Evolutionary conservation across 2,888 invertebrate species (phyloP).

Genomic region (Epinotia nisella): DNA sequence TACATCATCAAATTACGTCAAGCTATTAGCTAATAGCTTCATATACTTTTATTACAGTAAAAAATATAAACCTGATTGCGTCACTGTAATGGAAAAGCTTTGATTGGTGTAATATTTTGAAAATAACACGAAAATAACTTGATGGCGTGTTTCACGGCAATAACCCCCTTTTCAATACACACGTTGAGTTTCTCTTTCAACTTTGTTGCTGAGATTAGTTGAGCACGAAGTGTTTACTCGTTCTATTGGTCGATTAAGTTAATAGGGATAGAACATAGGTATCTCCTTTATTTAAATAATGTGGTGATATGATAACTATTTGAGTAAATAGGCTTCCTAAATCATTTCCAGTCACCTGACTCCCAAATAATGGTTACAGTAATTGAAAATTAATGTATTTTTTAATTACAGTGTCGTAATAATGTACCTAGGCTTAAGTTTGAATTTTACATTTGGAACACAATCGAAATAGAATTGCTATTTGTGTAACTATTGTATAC

Average conservation of each 20-base stretch:
- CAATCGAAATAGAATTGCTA: too few species aligned
- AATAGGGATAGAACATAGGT: background rate
- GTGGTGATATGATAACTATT: too few species aligned
- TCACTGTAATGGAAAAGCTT: conserved; percentile 3
- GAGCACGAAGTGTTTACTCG: conserved; percentile 11
- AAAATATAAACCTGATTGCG: background rate
- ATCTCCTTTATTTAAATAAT: too few species aligned
- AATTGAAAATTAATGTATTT: too few species aligned
- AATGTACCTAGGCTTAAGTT: too few species aligned
- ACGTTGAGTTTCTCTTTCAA: conserved; percentile 27
- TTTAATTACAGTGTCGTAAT: too few species aligned
- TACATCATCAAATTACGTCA: background rate
- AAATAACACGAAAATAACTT: conserved; percentile 31
- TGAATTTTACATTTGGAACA: too few species aligned
- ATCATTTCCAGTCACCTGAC: too few species aligned
- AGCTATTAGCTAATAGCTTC: background rate
- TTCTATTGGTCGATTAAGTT: conserved; percentile 18
- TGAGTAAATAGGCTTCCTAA: too few species aligned
- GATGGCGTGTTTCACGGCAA: conserved; percentile 29
- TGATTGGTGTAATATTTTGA: conserved; percentile 12
- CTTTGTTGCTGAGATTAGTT: conserved; percentile 29
- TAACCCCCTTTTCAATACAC: conserved; percentile 23
- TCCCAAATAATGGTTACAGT: too few species aligned
- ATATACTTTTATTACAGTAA: background rate
- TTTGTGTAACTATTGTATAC: too few species aligned